phyloP scores from a whole-genome alignment of 2,888 invertebrate genomes.

The Andrena minutula region DNA sequence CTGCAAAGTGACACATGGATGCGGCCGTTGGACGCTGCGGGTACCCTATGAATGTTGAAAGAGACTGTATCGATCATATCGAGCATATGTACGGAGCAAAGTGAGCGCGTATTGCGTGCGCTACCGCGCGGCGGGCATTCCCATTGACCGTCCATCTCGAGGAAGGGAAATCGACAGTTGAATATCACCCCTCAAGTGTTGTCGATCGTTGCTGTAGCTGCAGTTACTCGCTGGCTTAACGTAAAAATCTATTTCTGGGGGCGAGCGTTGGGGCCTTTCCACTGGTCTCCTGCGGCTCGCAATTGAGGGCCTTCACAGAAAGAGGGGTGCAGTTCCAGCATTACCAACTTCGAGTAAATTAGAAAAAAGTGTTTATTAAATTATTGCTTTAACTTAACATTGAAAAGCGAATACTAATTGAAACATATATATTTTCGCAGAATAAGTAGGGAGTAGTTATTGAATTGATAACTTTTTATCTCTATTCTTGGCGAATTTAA shows the following conservation, averaged over 20 bases:
- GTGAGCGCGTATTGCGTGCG: slow-evolving; percentile 34
- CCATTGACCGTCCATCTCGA: slow-evolving; percentile 17
- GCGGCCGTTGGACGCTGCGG: slow-evolving; percentile 19
- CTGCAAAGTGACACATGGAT: slow-evolving; percentile 43
- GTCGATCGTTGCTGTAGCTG: slow-evolving; percentile 14
- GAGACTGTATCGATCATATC: slow-evolving; percentile 40
- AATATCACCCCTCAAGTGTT: slow-evolving; percentile 36
- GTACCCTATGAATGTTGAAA: slow-evolving; percentile 60
- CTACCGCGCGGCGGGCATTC: slow-evolving; percentile 8
- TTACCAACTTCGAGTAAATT: too few species aligned
- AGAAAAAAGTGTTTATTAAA: too few species aligned
- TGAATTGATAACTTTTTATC: too few species aligned
- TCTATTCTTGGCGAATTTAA: too few species aligned
- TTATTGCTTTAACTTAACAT: too few species aligned
- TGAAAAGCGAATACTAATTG: too few species aligned
- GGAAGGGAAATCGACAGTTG: slow-evolving; percentile 52
- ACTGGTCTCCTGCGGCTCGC: too few species aligned
- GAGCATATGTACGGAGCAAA: slow-evolving; percentile 6
- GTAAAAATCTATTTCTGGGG: neutral
- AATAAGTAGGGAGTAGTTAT: too few species aligned
- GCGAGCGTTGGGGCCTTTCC: too few species aligned
- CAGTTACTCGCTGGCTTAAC: neutral
- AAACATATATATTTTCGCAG: too few species aligned
- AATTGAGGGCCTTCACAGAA: too few species aligned
- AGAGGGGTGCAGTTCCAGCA: too few species aligned